Evolutionary conservation across 2,888 invertebrate genomes (phyloP).

Genomic region (Pseudococcus viburni): DNA sequence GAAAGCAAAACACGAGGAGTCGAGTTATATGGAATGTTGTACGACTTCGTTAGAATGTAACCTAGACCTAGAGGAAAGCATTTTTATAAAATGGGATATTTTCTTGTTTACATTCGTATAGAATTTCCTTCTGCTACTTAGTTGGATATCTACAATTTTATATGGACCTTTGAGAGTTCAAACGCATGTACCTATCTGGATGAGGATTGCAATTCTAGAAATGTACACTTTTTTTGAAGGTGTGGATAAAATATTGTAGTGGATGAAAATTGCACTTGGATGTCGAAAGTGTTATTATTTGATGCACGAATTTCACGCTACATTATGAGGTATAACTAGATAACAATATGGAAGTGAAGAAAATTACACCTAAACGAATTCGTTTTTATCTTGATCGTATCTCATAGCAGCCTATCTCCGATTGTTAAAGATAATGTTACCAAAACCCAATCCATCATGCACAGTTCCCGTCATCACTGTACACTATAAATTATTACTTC

Average conservation of each 20-base stretch:
- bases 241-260: not conserved
- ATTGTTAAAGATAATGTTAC: conserved; percentile 53
- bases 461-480: conserved; percentile 38
- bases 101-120: not conserved
- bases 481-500: conserved; percentile 25
- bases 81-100: not conserved
- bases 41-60: conserved; percentile 34
- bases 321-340: conserved; percentile 44
- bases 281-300: conserved; percentile 57
- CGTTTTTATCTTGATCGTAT: conserved; percentile 45
- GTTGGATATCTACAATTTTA: too few species aligned
- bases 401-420: conserved; percentile 42
- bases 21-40: conserved; percentile 17
- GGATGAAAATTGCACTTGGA: conserved; percentile 33
- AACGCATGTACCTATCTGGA: too few species aligned
- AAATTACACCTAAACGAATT: conserved; percentile 62
- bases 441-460: conserved; percentile 51
- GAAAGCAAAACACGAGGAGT: conserved; percentile 19
- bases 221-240: too few species aligned
- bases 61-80: conserved; percentile 23
- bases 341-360: conserved; percentile 53
- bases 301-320: conserved; percentile 64
- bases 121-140: not conserved
- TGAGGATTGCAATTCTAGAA: too few species aligned
- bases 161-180: not conserved